Evolutionary conservation across 1,140 invertebrate genomes (phyloP), one percentile per base, ranked within the genome.

Genomic region (Drosophila kikkawai): DNA sequence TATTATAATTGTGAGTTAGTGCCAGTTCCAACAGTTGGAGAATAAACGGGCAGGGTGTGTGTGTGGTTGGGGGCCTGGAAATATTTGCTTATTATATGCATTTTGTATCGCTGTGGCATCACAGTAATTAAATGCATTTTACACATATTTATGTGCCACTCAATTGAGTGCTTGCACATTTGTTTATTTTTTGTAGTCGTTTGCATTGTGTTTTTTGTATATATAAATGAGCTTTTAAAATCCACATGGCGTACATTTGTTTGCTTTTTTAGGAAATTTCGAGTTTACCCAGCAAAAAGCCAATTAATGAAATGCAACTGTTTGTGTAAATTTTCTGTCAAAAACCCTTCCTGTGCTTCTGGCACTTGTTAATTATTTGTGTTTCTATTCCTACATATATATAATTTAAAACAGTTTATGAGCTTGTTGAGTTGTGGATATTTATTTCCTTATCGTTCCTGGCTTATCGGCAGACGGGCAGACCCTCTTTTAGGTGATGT

Each of bases 81-180:
- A 86, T 63, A 59, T 76, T 47, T 78, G 48, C 44, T 63, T 79
- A 70, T 68, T 69, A 75, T 70, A 60, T 70, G 42, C 45, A 70
- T 75, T 77, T 73, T 42, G 60, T 37, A 51, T 59, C 37, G 32
- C 44, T 36, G 36, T 60, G 45, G 37, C 58, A 63, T 41, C 39
- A 51, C 37, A 42, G 59, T 75, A 83, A 82, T 82, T 82, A 75
- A 79, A 75, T 70, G 75, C 80, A 67, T 59, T 73, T 61, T 50
- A 44, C 26, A 45, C 66, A 60, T 56, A 41, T 42, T 26, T 36
- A 41, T 55, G 50, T 69, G 59, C 11, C 41, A 59, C 42, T 44
- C 44, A 81, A 75, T 76, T 70, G 55, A 79, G 69, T 48, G 53
- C 50, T 63, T 64, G 48, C 61, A 57, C 37, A 79, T 59, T 56